Percentiles rank a stretch among this genome's conserved stretches.
Conservation (phyloP, 2,888 invertebrate genomes). For the Zonitis immaculata region DNA sequence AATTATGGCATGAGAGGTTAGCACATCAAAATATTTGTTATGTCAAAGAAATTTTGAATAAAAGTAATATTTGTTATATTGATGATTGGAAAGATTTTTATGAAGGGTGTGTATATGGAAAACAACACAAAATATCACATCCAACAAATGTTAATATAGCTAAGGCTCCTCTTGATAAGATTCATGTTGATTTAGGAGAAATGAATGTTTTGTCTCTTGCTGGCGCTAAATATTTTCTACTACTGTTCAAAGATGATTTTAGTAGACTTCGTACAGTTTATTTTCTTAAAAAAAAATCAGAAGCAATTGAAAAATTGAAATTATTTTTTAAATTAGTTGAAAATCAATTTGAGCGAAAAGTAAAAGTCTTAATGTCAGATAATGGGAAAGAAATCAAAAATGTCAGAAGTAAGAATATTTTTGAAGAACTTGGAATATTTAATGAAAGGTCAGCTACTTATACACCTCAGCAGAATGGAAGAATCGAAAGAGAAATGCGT, state of each 20-base stretch:
- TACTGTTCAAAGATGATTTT: conserved; percentile 31
- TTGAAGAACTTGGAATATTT: conserved; percentile 30
- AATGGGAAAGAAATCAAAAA: conserved; percentile 36
- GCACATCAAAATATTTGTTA: background rate
- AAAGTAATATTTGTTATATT: conserved; percentile 8
- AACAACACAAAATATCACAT: conserved; percentile 25
- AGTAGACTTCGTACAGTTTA: conserved; percentile 30
- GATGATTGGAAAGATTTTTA: conserved; percentile 16
- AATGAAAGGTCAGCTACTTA: conserved; percentile 28
- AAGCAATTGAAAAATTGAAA: conserved; percentile 25
- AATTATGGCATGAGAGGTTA: no score
- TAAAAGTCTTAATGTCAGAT: conserved; percentile 31
- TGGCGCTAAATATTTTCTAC: conserved; percentile 32
- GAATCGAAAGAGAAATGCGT: conserved; percentile 38
- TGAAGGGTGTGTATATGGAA: conserved; percentile 13
- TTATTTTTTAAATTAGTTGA: conserved; percentile 28
- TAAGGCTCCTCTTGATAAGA: conserved; percentile 22
- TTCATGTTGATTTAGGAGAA: conserved; percentile 34
- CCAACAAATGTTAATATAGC: conserved; percentile 27
- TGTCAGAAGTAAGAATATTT: conserved; percentile 21
- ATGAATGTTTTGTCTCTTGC: conserved; percentile 28
- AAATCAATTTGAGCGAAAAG: conserved; percentile 31
- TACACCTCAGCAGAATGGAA: conserved; percentile 36
- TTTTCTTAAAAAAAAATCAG: conserved; percentile 31
- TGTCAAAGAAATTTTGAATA: conserved; percentile 2